These are phyloP conservation scores for Apostichopus japonicus DNA, from an alignment of 35 echinoderm and acorn worm genomes.

Conservation along the genomic window DNA sequence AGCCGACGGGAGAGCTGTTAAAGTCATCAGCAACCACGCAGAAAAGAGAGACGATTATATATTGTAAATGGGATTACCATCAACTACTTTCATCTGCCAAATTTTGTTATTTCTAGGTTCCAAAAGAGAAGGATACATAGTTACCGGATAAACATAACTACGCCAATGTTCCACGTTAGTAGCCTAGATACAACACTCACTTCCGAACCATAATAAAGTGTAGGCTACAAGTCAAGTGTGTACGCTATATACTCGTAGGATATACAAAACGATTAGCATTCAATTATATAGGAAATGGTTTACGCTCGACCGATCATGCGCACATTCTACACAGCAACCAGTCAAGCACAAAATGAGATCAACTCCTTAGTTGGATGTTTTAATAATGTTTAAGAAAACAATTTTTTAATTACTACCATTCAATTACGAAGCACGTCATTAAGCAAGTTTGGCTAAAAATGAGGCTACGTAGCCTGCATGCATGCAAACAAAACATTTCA, in stretches of 20 bases:
- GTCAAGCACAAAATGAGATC: conserved; percentile 32
- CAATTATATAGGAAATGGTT: not conserved
- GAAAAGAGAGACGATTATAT: conserved; percentile 34
- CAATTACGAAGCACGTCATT: conserved; percentile 15
- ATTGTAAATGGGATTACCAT: conserved; percentile 14
- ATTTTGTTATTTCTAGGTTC: conserved; percentile 9
- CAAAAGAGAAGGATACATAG: conserved; percentile 14
- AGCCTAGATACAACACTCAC: not conserved
- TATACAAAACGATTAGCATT: conserved; percentile 14
- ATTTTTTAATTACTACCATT: conserved; percentile 40
- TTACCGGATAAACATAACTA: conserved; percentile 4
- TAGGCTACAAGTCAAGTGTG: conserved; percentile 13
- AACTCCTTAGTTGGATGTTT: conserved; percentile 11
- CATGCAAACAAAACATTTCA: too few species aligned
- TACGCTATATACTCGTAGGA: not conserved
- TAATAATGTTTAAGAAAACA: conserved; percentile 32
- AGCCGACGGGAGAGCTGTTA: conserved; percentile 5
- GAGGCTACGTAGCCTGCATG: too few species aligned
- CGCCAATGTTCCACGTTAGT: conserved; percentile 5
- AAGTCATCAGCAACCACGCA: conserved; percentile 13
- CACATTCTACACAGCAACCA: not conserved
- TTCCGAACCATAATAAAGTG: not conserved
- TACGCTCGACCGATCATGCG: conserved; percentile 25
- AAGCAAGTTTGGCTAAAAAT: not conserved
- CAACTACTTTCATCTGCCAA: not conserved